These are phyloP conservation scores for Glaucidium brasilianum DNA, from an alignment of 2,113 vertebrate genomes.

Conservation along the genomic window DNA sequence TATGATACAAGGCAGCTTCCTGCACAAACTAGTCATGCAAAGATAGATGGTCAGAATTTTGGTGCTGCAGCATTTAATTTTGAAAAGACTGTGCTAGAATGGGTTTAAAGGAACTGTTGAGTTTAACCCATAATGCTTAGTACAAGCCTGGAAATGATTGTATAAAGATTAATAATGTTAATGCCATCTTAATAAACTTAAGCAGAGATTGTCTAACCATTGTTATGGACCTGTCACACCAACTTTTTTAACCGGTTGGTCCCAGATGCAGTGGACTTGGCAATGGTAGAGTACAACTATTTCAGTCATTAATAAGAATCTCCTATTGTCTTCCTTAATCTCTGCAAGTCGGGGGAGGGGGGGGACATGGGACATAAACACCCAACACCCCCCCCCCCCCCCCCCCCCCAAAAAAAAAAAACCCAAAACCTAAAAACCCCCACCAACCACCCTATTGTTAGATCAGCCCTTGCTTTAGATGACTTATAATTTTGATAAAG, in stretches of 20 bases:
- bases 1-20: not conserved
- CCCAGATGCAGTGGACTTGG: not conserved
- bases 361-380: no score
- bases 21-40: not conserved
- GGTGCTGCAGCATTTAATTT: not conserved
- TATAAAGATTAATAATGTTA: not conserved
- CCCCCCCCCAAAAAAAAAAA: not conserved
- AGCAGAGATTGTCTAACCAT: not conserved
- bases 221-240: not conserved
- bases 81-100: not conserved
- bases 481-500: slow-evolving; percentile 5
- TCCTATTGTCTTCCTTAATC: not conserved
- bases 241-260: not conserved
- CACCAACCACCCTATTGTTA: not conserved
- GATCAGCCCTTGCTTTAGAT: slow-evolving; percentile 8
- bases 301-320: not conserved
- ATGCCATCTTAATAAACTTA: not conserved
- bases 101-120: not conserved
- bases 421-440: no score
- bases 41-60: not conserved
- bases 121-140: not conserved
- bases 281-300: not conserved
- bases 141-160: not conserved
- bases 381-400: no score
- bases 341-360: not conserved